Evolutionary conservation across 2,888 invertebrate species (phyloP).

Genomic region (Alloscopus bannaensis): DNA sequence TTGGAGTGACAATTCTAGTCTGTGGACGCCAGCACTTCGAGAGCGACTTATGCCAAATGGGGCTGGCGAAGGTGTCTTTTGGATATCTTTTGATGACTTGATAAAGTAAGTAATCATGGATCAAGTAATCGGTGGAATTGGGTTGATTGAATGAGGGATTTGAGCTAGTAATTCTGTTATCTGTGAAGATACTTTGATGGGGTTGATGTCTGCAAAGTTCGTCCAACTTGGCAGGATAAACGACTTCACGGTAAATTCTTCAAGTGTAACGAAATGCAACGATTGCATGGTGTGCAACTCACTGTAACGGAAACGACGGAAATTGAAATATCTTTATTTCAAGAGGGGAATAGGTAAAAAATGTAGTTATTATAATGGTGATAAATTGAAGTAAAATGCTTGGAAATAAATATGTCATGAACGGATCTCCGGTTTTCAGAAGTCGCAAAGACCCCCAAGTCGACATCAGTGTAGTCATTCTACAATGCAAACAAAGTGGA

Average conservation of each 20-base stretch:
- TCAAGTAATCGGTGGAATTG: too few relatives aligned
- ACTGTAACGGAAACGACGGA: slow-evolving; percentile 96
- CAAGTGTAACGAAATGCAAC: slow-evolving; percentile 87
- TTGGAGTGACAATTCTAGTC: slow-evolving; percentile 86
- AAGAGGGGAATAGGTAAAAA: slow-evolving; percentile 88
- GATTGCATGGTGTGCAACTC: slow-evolving; percentile 87
- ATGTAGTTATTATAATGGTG: too few relatives aligned
- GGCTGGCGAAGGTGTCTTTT: slow-evolving; percentile 93
- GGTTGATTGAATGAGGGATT: slow-evolving; percentile 15
- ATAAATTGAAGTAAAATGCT: too few relatives aligned
- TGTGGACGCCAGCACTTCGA: slow-evolving; percentile 84
- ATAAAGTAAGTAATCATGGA: slow-evolving; percentile 84
- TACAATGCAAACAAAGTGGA: too few relatives aligned
- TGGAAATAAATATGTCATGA: too few relatives aligned
- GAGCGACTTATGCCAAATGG: slow-evolving; percentile 87
- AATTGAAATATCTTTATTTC: slow-evolving; percentile 96
- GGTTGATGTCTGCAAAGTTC: slow-evolving; percentile 97
- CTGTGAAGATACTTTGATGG: slow-evolving; percentile 90
- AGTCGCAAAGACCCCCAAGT: too few relatives aligned
- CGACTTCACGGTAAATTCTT: slow-evolving; percentile 90
- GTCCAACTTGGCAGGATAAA: slow-evolving; percentile 94
- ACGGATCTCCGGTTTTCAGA: too few relatives aligned
- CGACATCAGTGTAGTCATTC: slow-evolving; percentile 93
- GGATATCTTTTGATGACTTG: slow-evolving; percentile 97
- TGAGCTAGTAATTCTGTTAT: too few relatives aligned